phyloP scores from a whole-genome alignment of 2,113 vertebrate species.

The Pseudorasbora parva region DNA sequence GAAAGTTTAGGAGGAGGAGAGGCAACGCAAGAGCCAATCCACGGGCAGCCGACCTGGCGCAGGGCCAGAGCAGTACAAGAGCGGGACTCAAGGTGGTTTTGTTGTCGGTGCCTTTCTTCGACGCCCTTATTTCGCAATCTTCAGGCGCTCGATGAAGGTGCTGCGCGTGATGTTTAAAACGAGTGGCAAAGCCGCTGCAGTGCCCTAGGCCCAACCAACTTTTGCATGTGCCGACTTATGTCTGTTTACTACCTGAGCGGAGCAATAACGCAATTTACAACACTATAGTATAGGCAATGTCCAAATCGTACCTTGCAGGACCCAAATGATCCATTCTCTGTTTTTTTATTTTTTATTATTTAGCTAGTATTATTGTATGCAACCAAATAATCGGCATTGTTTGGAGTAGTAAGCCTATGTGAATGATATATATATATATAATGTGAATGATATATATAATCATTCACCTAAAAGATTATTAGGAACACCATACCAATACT shows the following conservation, averaged over 20 bases:
- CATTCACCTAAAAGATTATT: too few species aligned
- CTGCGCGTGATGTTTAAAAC: conserved; percentile 54
- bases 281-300: background rate
- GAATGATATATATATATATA: too few species aligned
- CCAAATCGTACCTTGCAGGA: background rate
- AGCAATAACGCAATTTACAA: background rate
- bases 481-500: too few species aligned
- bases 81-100: conserved; percentile 70
- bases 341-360: too few species aligned
- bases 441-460: too few species aligned
- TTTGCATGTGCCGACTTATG: background rate
- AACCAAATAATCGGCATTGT: too few species aligned
- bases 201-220: background rate
- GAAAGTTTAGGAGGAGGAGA: conserved; percentile 71
- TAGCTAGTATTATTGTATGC: too few species aligned
- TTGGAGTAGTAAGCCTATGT: too few species aligned
- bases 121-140: conserved; percentile 14
- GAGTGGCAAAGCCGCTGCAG: background rate
- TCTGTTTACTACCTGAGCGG: background rate
- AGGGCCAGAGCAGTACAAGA: conserved; percentile 70
- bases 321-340: too few species aligned
- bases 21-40: conserved; percentile 72
- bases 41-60: conserved; percentile 66
- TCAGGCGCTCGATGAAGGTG: conserved; percentile 2
- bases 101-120: conserved; percentile 67